phyloP scores from a whole-genome alignment of 1,140 invertebrate genomes.

The Alviniconcha marisindica region DNA sequence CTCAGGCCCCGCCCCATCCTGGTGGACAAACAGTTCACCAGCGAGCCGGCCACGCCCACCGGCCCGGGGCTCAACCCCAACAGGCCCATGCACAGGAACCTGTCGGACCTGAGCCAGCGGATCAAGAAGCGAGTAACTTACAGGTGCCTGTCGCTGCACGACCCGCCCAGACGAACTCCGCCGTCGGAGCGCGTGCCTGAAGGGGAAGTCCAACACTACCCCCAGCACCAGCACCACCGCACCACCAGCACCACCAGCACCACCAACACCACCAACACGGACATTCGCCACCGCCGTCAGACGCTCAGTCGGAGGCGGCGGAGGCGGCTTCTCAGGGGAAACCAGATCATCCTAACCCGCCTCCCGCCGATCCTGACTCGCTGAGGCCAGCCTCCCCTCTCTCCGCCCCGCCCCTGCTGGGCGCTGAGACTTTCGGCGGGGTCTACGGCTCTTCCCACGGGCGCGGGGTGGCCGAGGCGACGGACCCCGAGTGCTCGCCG shows the following conservation, averaged over 20 bases:
- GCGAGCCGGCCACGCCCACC: conserved; percentile 86
- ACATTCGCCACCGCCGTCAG: not conserved
- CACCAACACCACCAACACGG: not conserved
- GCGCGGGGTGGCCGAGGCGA: not conserved
- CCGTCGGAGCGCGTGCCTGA: not conserved
- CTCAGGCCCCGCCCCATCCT: conserved; percentile 64
- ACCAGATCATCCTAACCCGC: not conserved
- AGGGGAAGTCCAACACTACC: not conserved
- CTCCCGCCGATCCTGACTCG: not conserved
- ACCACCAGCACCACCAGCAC: not conserved
- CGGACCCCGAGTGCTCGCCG: not conserved
- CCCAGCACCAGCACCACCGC: not conserved
- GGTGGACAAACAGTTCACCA: conserved; percentile 83
- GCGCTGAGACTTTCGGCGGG: not conserved
- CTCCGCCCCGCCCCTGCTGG: not conserved
- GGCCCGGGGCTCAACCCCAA: conserved; percentile 41
- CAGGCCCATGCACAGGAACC: conserved; percentile 84
- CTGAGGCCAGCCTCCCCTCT: not conserved
- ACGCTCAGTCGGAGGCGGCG: not conserved
- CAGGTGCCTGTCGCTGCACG: conserved; percentile 51
- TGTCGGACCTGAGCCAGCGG: conserved; percentile 87
- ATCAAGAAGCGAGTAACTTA: conserved; percentile 89
- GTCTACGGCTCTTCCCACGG: not conserved
- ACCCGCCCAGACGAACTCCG: conserved; percentile 39
- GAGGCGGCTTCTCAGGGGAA: not conserved